A percentile compares a stretch with the other conserved stretches of the same genome.
Conservation (phyloP, 2,113 vertebrate species). For the Helogale parvula region DNA sequence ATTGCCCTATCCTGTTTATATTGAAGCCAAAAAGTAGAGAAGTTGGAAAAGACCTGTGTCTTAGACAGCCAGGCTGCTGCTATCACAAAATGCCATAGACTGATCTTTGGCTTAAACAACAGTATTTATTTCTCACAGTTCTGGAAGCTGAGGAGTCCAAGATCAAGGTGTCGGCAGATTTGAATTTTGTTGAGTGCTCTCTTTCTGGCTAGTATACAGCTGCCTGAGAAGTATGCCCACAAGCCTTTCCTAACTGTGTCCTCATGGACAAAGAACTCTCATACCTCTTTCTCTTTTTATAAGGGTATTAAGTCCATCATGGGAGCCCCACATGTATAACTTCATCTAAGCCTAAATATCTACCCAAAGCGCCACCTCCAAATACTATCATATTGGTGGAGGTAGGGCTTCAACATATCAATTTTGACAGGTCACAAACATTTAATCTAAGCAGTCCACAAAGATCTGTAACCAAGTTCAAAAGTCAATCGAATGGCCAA, state of each 20-base stretch:
- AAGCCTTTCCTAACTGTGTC: background rate
- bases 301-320: background rate
- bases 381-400: background rate
- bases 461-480: constrained; percentile 26
- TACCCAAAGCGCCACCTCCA: background rate
- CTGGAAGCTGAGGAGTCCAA: background rate
- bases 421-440: background rate
- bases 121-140: constrained; percentile 22
- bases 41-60: background rate
- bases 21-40: background rate
- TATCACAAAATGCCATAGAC: background rate
- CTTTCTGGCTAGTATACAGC: background rate
- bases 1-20: background rate
- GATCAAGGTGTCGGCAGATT: background rate
- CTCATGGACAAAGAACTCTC: background rate
- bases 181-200: background rate
- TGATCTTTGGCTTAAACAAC: background rate
- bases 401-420: background rate
- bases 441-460: background rate
- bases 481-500: constrained; percentile 3
- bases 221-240: background rate
- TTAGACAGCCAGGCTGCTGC: background rate
- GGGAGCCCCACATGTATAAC: background rate
- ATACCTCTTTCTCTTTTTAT: background rate
- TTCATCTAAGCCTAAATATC: background rate